Base-by-base conservation (phyloP, 2,888 invertebrate species). In the Argynnis bischoffii region DNA sequence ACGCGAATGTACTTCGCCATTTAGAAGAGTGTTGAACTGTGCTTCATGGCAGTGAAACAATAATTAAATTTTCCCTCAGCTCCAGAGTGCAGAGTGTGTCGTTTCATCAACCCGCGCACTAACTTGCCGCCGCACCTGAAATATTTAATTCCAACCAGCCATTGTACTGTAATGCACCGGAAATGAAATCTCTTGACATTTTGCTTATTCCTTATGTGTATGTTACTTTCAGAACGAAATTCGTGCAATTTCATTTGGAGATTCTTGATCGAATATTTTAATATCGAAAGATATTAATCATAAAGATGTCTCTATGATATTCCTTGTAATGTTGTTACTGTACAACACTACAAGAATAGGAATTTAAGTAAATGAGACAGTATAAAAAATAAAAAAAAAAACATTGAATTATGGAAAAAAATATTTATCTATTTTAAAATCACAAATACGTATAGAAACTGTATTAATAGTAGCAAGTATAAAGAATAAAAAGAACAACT, bases 31-130 rank as follows among this genome's bases (percentile, higher is more conserved):
- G 86, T 87, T 89, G 80, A 87, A 87, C 84, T 84, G 84, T 84
- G 79, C 81, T 78, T 80, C 80, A 79, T 79, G 83, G 83, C 83
- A 78, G 81, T 83, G 83, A 82, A 87, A 88, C 86, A 88, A 90
- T 91, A 89, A 90, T 91, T 89, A 90, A 89, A 91, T 90, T 89
- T 88, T 86, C 85, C 80, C 83, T 80, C 81, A 80, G 81, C 86
- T 81, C 81, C 66, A 80, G 85, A 86, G 86, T 81, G 85, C 82
- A 80, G 84, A 86, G 85, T 83, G 84, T 85, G 87, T 85, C 86
- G 85, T 88, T 87, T 87, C 88, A 88, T 87, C 88, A 87, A 87
- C 85, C 86, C 84, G 81, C 77, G 81, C 84, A 80, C 87, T 85
- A 85, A 86, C 87, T 88, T 79, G 78, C 81, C 83, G 80, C 84